These are phyloP conservation scores for Chelon auratus DNA, from an alignment of 2,797 vertebrate genomes.

Conservation along the genomic window DNA sequence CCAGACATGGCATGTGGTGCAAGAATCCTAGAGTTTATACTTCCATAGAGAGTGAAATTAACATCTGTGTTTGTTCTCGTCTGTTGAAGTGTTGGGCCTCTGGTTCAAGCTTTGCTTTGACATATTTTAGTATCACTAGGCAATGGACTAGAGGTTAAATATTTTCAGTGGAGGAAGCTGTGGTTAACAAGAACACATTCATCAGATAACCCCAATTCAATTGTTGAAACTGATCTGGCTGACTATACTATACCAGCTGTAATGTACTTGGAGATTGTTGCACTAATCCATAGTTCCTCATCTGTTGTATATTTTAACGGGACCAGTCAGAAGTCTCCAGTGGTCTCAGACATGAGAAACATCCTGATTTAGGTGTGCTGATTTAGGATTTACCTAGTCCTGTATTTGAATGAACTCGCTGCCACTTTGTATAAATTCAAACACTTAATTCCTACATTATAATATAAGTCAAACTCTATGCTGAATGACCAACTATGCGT, in stretches of 20 bases:
- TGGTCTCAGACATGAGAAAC: too few relatives aligned
- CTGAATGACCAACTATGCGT: too few relatives aligned
- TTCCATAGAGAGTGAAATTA: conserved; percentile 1
- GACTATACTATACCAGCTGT: background rate
- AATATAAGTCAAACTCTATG: too few relatives aligned
- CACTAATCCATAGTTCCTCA: too few relatives aligned
- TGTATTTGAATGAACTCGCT: too few relatives aligned
- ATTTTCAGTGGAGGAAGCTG: conserved; percentile 17
- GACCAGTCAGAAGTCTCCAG: too few relatives aligned
- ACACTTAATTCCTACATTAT: too few relatives aligned
- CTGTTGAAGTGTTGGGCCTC: background rate
- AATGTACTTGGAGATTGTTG: too few relatives aligned
- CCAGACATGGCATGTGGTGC: background rate
- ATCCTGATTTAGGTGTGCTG: background rate
- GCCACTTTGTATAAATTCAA: too few relatives aligned
- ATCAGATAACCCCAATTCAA: conserved; percentile 9
- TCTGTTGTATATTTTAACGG: background rate
- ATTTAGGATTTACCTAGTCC: too few relatives aligned
- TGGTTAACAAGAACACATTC: conserved; percentile 15
- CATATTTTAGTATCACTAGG: background rate
- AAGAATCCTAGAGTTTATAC: background rate
- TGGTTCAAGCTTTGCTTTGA: conserved; percentile 2
- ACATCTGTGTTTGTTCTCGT: background rate
- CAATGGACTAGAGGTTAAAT: background rate
- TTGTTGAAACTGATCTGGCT: background rate